phyloP scores from a whole-genome alignment of 2,113 vertebrate genomes.

The Oceanites oceanicus region DNA sequence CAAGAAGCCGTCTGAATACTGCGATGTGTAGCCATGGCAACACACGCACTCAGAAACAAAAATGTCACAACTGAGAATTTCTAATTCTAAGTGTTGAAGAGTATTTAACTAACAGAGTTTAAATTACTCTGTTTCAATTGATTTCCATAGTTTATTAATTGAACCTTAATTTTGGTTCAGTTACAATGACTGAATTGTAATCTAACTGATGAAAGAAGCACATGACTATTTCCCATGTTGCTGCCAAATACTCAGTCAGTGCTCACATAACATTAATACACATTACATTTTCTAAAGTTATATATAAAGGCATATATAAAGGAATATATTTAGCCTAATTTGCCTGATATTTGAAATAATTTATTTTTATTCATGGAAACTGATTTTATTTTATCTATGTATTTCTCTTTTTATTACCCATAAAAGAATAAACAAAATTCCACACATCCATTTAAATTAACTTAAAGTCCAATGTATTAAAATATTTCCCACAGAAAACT shows the following conservation, averaged over 20 bases:
- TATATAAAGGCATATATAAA: no score
- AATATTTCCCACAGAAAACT: not conserved
- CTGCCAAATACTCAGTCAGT: not conserved
- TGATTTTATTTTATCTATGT: not conserved
- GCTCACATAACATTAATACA: not conserved
- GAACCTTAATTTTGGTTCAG: not conserved
- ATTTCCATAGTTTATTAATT: not conserved
- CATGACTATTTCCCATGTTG: not conserved
- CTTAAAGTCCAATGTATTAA: not conserved
- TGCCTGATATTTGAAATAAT: not conserved
- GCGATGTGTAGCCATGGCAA: not conserved
- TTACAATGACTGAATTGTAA: not conserved
- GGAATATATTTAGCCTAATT: not conserved
- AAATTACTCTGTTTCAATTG: not conserved
- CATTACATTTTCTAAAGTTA: not conserved
- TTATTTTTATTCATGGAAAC: not conserved
- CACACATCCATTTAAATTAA: not conserved
- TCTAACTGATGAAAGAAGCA: not conserved
- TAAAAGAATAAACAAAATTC: not conserved
- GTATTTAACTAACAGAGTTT: not conserved
- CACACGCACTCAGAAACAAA: not conserved
- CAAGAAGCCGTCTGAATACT: not conserved
- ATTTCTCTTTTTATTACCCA: not conserved
- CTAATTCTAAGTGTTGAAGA: not conserved
- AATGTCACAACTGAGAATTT: not conserved